Percentiles rank a stretch among this genome's conserved stretches.
These are phyloP conservation scores for Sarcophaga variegata DNA, from an alignment of 2,888 invertebrate genomes.

Conservation along the genomic window DNA sequence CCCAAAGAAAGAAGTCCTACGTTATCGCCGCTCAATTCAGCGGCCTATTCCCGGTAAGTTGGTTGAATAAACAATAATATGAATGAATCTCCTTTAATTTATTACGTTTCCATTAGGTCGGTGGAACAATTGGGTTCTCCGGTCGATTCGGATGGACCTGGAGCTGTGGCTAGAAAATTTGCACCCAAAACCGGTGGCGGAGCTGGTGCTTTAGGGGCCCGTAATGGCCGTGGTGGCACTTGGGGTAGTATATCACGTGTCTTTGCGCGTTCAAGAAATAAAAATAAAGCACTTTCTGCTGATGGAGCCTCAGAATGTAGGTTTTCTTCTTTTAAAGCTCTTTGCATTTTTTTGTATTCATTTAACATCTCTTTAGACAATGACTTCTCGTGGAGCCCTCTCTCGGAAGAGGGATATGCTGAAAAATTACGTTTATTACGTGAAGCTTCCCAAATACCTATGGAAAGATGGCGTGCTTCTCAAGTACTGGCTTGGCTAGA, in stretches of 20 bases:
- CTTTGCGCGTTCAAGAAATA: constrained; percentile 92
- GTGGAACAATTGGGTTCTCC: constrained; percentile 91
- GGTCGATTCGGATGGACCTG: constrained; percentile 86
- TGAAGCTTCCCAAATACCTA: constrained; percentile 91
- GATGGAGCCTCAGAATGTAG: constrained; percentile 84
- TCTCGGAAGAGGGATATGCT: constrained; percentile 81
- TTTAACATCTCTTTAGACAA: constrained; percentile 71
- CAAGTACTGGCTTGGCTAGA: constrained; percentile 97
- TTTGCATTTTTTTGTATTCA: not conserved
- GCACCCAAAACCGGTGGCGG: constrained; percentile 77
- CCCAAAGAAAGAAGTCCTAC: constrained; percentile 93
- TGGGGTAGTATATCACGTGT: constrained; percentile 97
- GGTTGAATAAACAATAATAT: not conserved
- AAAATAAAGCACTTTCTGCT: constrained; percentile 85
- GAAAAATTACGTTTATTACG: constrained; percentile 84
- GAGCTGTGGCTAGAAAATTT: constrained; percentile 81
- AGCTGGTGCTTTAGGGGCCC: constrained; percentile 81
- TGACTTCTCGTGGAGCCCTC: constrained; percentile 81
- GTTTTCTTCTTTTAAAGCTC: constrained; percentile 61
- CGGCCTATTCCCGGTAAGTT: constrained; percentile 87
- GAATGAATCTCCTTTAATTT: not conserved
- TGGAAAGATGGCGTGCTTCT: constrained; percentile 95
- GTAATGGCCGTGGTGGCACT: constrained; percentile 87
- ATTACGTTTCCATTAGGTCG: constrained; percentile 78
- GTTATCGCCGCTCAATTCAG: constrained; percentile 89